These are phyloP conservation scores for Acromyrmex charruanus DNA, from an alignment of 1,140 invertebrate species.

Conservation along the genomic window DNA sequence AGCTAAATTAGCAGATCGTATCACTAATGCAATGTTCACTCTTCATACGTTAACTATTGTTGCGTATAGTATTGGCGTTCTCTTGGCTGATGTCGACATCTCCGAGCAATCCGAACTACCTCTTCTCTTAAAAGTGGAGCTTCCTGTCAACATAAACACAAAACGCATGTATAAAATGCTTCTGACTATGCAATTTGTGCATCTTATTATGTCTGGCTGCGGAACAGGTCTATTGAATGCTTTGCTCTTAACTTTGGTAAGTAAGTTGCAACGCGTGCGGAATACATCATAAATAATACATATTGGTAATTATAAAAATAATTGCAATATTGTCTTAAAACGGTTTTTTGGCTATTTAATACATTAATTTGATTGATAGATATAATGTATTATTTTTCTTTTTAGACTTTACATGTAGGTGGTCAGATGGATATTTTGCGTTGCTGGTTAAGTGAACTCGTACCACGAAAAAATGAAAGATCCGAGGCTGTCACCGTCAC, in stretches of 20 bases:
- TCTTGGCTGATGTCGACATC: conserved; percentile 29
- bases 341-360: neutral
- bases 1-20: conserved; percentile 23
- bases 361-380: neutral
- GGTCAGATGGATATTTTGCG: conserved; percentile 59
- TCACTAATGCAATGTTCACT: conserved; percentile 45
- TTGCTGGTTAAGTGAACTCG: conserved; percentile 24
- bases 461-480: neutral
- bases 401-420: conserved; percentile 52
- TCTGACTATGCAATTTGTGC: conserved; percentile 16
- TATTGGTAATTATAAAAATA: neutral
- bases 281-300: neutral
- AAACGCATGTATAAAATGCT: conserved; percentile 18
- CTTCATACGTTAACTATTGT: conserved; percentile 36
- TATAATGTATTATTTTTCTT: neutral
- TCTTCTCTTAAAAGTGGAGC: conserved; percentile 24
- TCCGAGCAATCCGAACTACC: conserved; percentile 2
- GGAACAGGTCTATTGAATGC: conserved; percentile 33
- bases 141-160: conserved; percentile 37
- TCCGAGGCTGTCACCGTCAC: neutral
- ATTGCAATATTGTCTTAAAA: neutral
- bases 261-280: neutral
- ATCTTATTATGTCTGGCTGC: conserved; percentile 40
- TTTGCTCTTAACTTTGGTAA: conserved; percentile 40
- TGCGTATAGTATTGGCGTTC: conserved; percentile 24